Evolutionary conservation across 2,888 invertebrate genomes (phyloP).

Genomic region (Pollenia labialis): DNA sequence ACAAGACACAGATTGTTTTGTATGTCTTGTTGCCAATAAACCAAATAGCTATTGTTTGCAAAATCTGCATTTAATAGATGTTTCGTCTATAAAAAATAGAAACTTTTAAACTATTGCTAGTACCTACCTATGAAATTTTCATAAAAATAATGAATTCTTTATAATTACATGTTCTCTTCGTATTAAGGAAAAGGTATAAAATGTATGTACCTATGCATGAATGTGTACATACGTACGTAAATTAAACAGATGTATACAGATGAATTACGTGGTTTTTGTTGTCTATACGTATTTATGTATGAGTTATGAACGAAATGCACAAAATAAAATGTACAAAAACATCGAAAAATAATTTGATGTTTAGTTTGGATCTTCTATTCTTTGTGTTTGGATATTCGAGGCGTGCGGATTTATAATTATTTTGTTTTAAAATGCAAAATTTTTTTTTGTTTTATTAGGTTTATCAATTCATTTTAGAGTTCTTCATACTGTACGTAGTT

Average conservation of each 20-base stretch:
- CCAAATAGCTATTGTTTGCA: too few relatives aligned
- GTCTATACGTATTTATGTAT: constrained; percentile 3
- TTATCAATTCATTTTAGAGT: too few relatives aligned
- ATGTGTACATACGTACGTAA: constrained; percentile 1
- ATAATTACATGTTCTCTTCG: background rate
- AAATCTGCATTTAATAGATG: too few relatives aligned
- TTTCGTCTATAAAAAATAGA: background rate
- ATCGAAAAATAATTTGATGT: constrained; percentile 19
- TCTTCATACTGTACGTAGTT: too few relatives aligned
- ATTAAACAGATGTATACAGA: background rate
- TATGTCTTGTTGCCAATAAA: too few relatives aligned
- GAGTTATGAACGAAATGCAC: constrained; percentile 54
- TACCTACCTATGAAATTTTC: background rate
- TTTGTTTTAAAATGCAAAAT: background rate
- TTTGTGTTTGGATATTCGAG: constrained; percentile 3
- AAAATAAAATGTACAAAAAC: constrained; percentile 47
- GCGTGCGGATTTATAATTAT: background rate
- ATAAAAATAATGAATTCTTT: constrained; percentile 51
- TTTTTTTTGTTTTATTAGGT: background rate
- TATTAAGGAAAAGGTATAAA: background rate
- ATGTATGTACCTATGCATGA: constrained; percentile 4
- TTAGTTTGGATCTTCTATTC: constrained; percentile 39
- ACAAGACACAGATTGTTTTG: too few relatives aligned
- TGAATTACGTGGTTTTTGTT: background rate
- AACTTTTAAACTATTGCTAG: background rate